Conservation (phyloP, 2,797 vertebrate species). For the Trematomus bernacchii region DNA sequence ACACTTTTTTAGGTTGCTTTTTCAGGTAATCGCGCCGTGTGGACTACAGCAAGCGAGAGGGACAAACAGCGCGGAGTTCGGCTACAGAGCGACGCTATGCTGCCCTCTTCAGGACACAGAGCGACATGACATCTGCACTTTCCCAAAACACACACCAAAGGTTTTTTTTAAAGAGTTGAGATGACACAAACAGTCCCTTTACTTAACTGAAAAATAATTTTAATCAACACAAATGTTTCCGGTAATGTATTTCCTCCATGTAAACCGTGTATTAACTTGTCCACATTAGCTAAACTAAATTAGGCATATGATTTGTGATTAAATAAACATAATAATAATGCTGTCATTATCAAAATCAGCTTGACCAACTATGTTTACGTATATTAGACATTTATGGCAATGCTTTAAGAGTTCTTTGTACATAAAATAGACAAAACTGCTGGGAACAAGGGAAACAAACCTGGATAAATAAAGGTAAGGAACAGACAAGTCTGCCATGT, state of each 20-base stretch:
- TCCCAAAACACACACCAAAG: neutral
- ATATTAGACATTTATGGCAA: no score
- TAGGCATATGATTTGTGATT: neutral
- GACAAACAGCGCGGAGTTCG: slow-evolving; percentile 38
- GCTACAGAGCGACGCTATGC: neutral
- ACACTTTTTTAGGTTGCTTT: neutral
- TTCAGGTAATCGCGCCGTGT: slow-evolving; percentile 64
- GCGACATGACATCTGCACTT: neutral
- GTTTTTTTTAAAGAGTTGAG: neutral
- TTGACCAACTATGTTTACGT: no score
- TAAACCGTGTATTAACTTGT: neutral
- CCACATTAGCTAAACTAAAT: neutral
- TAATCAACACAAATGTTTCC: neutral
- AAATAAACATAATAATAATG: neutral
- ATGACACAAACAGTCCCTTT: no score
- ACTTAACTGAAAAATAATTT: no score
- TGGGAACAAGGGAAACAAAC: no score
- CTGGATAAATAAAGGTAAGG: no score
- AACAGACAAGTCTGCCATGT: no score
- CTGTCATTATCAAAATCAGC: neutral
- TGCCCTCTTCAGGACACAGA: slow-evolving; percentile 52
- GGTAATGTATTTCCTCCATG: rapidly evolving
- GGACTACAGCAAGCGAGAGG: slow-evolving; percentile 50
- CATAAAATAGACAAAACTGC: no score
- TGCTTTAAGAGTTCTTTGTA: no score